Evolutionary conservation across 2,113 vertebrate species (phyloP).

Genomic region (Stigmatopora argus): DNA sequence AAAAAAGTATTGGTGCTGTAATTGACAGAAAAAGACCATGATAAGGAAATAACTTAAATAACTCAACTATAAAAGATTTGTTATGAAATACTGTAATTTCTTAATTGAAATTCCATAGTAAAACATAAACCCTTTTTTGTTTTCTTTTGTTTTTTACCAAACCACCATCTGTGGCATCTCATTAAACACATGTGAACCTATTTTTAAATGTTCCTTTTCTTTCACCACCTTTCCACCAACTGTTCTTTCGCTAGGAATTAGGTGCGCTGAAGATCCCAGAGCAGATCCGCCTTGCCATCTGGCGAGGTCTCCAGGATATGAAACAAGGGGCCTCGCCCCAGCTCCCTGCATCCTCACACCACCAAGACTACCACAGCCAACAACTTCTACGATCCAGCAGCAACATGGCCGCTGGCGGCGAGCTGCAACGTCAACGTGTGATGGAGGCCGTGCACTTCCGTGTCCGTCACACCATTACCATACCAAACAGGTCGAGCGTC

Average conservation of each 20-base stretch:
- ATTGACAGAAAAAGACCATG: background rate
- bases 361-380: slow-evolving; percentile 78
- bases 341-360: slow-evolving; percentile 47
- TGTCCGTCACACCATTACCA: slow-evolving; percentile 98
- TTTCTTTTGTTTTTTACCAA: background rate
- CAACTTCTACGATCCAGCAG: slow-evolving; percentile 88
- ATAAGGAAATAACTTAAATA: background rate
- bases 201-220: background rate
- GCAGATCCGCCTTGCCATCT: slow-evolving; percentile 88
- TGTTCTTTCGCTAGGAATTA: slow-evolving; percentile 76
- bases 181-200: background rate
- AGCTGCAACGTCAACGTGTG: slow-evolving; percentile 92
- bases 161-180: background rate
- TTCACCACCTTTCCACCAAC: background rate
- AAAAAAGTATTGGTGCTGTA: background rate
- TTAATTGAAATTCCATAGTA: background rate
- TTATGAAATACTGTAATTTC: too few species aligned
- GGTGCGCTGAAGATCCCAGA: slow-evolving; percentile 93
- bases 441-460: slow-evolving; percentile 98
- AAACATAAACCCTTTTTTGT: background rate
- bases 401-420: slow-evolving; percentile 81
- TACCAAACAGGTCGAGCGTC: slow-evolving; percentile 79
- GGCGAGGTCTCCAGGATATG: slow-evolving; percentile 93
- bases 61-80: background rate
- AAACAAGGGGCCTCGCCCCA: slow-evolving; percentile 77